Conservation (phyloP, 2,113 vertebrate genomes). For the Lynx canadensis region DNA sequence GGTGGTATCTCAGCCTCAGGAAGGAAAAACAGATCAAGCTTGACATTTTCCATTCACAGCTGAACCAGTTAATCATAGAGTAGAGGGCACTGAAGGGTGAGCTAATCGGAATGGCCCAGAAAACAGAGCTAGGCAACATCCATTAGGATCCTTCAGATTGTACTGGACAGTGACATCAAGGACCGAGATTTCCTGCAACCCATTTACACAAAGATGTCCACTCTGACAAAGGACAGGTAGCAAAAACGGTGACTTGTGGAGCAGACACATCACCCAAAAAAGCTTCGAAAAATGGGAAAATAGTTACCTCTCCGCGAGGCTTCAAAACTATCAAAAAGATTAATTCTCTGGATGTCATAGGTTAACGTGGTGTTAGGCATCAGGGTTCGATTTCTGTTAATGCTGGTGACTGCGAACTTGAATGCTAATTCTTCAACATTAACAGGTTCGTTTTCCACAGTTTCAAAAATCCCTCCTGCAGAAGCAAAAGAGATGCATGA, state of each 20-base stretch:
- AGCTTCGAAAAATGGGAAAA: slow-evolving; percentile 66
- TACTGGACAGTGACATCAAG: slow-evolving; percentile 3
- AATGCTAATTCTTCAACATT: slow-evolving; percentile 98
- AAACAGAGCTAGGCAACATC: neutral
- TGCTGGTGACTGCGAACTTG: slow-evolving; percentile 98
- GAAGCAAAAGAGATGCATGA: slow-evolving; percentile 80
- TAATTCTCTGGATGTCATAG: slow-evolving; percentile 99
- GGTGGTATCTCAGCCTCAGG: slow-evolving; percentile 53
- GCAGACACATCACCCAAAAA: neutral
- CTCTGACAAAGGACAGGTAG: neutral
- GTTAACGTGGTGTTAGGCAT: slow-evolving; percentile 99
- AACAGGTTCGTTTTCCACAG: slow-evolving; percentile 96
- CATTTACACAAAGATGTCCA: neutral
- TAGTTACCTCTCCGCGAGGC: slow-evolving; percentile 95
- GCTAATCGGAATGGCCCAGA: slow-evolving; percentile 62
- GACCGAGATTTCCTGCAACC: neutral
- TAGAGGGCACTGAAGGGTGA: slow-evolving; percentile 62
- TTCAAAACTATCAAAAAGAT: slow-evolving; percentile 98
- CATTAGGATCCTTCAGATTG: slow-evolving; percentile 20
- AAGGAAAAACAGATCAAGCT: slow-evolving; percentile 66
- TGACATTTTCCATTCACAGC: slow-evolving; percentile 71
- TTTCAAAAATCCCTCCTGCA: slow-evolving; percentile 99
- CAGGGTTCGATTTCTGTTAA: slow-evolving; percentile 97
- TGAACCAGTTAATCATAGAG: slow-evolving; percentile 70
- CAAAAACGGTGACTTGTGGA: slow-evolving; percentile 32